These are phyloP conservation scores for Trachurus trachurus DNA, from an alignment of 2,797 vertebrate species.

Conservation along the genomic window DNA sequence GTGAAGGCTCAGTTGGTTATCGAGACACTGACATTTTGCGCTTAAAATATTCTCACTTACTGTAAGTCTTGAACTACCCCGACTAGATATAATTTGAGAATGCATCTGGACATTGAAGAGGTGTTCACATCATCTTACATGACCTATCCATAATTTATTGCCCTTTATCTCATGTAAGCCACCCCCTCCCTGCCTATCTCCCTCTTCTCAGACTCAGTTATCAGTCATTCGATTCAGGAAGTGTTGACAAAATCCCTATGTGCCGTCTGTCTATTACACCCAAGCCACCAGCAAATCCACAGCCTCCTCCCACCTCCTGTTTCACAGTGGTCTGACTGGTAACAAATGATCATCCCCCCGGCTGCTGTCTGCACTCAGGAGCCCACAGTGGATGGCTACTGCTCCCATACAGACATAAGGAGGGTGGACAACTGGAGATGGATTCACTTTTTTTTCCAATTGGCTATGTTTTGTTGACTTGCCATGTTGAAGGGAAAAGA, in stretches of 20 bases:
- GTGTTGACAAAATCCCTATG: constrained; percentile 8
- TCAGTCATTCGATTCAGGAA: constrained; percentile 18
- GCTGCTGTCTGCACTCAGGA: constrained; percentile 32
- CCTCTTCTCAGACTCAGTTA: constrained; percentile 25
- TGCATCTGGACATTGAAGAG: neutral
- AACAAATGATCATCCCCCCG: constrained; percentile 57
- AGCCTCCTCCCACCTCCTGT: constrained; percentile 6
- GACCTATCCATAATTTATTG: neutral
- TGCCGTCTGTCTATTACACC: constrained; percentile 15
- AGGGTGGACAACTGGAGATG: constrained; percentile 37
- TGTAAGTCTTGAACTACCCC: neutral
- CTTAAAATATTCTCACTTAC: neutral
- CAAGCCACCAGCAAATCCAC: constrained; percentile 14
- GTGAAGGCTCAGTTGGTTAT: neutral
- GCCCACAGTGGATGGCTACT: constrained; percentile 23
- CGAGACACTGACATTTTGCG: neutral
- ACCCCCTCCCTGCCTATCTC: too few relatives aligned
- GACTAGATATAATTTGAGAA: neutral
- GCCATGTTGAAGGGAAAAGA: neutral
- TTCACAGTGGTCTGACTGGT: constrained; percentile 43
- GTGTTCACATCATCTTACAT: constrained; percentile 1
- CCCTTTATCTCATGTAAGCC: neutral
- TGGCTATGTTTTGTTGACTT: constrained; percentile 35
- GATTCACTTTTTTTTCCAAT: constrained; percentile 51
- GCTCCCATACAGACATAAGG: constrained; percentile 24